Evolutionary conservation across 2,797 vertebrate genomes (phyloP), one percentile per base, ranked within the genome.

Genomic region (Malacoctenus gilli): DNA sequence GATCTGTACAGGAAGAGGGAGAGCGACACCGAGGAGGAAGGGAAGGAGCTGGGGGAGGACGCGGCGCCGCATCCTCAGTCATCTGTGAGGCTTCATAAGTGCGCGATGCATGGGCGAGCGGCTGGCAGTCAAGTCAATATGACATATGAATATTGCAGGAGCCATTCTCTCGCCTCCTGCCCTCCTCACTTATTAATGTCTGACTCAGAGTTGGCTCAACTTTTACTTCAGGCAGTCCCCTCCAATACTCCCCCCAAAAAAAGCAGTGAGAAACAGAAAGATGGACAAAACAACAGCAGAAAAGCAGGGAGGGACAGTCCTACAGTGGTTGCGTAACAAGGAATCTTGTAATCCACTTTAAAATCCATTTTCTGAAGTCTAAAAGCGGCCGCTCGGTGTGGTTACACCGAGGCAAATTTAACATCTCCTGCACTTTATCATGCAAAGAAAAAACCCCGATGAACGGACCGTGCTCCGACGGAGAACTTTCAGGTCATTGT

Each of bases 151-250:
- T 92, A 92, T 89, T 93, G 91, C 84, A 91, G 87, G 51, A 89
- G 87, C 85, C 87, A 85, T 89, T 89, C 85, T 87, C 76, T 90
- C 89, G 88, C 85, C 86, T 90, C 84, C 80, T 92, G 92, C 91
- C 91, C 89, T 85, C 82, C 88, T 95, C 89, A 91, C 94, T 95
- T 93, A 95, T 95, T 94, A 93, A 94, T 84, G 88, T 89, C 85
- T 91, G 85, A 82, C 83, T 84, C 79, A 72, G 84, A 86, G 72
- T 90, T 75, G 70, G 71, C 64, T 72, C 81, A 85, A 87, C 79
- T 87, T 87, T 73, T 74, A 77, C 85, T 79, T 46, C 35, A 68
- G 61, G 81, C 79, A 55, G 41, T 72, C 68, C 55, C 68, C 43
- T 66, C 54, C 69, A 59, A 47, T 53, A 15, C 53, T 71, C 38